Evolutionary conservation across 2,888 invertebrate species (phyloP), one percentile per base, ranked within the genome.

Genomic region (Plebejus anna): DNA sequence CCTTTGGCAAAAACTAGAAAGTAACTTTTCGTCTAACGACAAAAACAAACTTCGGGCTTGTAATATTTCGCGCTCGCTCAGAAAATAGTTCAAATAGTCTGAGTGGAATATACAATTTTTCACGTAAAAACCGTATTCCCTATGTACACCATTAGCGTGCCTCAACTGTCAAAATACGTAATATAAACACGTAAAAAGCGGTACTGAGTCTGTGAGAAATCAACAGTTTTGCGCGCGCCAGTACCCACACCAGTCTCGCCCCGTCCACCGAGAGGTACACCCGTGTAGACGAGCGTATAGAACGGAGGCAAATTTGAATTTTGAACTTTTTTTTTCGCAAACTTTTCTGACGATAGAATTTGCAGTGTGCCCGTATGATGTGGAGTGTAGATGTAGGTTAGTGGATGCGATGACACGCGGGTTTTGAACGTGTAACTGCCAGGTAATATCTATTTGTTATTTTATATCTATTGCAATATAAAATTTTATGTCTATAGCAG

Each of bases 151-250:
- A 75, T 76, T 77, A 75, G 77, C 75, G 76, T 71, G 77, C 13
- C 42, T 47, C 42, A 72, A 72, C 47, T 47, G 51, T 51, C 47
- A 73, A 73, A 28, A 73, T 73, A 55, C 47, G 47, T 28, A 47
- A 51, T 28, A 42, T 42, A 71, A 71, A 42, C 71, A 78, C 79
- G 77, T 79, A 81, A 80, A 80, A 82, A 80, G 80, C 83, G 79
- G 82, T 76, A 78, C 78, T 80, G 82, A 82, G 84, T 81, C 86
- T 86, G 85, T 47, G 81, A 80, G 84, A 84, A 85, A 87, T 89
- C 89, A 90, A 90, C 90, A 88, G 88, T 90, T 91, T 92, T 91
- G 92, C 92, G 92, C 92, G 90, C 91, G 92, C 91, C 88, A 84
- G 84, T 79, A 79, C 78, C 77, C 79, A 78, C 76, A 84, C 82